phyloP scores from a whole-genome alignment of 37 sponge, comb jelly and placozoan species.

The Diacarnus erythraeanus region DNA sequence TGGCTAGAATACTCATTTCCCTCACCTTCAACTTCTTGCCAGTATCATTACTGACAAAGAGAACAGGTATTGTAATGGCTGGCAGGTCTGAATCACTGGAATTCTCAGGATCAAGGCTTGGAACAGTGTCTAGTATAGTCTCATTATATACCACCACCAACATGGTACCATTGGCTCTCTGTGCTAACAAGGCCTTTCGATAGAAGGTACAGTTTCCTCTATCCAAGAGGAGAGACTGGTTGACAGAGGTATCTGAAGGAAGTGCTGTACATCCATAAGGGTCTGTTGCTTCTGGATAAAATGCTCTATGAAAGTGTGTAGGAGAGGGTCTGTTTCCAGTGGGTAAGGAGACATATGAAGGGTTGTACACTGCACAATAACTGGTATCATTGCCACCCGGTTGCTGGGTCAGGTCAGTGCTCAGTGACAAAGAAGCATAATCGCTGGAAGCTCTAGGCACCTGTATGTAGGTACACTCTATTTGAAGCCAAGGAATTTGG shows the following conservation, averaged over 20 bases:
- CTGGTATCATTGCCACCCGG: neutral
- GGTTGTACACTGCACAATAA: conserved; percentile 14
- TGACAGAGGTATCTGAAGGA: neutral
- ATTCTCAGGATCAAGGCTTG: neutral
- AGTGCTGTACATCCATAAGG: conserved; percentile 2
- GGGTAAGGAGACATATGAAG: neutral
- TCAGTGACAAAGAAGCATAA: neutral
- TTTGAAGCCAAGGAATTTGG: too few relatives aligned
- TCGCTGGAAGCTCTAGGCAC: neutral
- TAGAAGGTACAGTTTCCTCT: conserved; percentile 56
- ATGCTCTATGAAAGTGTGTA: neutral
- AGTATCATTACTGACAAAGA: conserved; percentile 12
- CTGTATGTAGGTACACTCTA: neutral
- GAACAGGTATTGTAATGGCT: conserved; percentile 24
- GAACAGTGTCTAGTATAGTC: neutral
- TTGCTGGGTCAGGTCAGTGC: neutral
- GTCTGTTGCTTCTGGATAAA: neutral
- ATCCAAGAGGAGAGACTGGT: neutral
- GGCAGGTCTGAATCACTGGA: neutral
- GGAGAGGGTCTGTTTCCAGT: neutral
- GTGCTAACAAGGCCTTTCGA: conserved; percentile 24
- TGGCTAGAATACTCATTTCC: too few relatives aligned
- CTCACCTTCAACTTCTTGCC: conserved; percentile 17
- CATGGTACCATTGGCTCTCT: neutral
- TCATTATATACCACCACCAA: conserved; percentile 47